Conservation (phyloP, 2,888 invertebrate species). For the Alsophila aescularia region DNA sequence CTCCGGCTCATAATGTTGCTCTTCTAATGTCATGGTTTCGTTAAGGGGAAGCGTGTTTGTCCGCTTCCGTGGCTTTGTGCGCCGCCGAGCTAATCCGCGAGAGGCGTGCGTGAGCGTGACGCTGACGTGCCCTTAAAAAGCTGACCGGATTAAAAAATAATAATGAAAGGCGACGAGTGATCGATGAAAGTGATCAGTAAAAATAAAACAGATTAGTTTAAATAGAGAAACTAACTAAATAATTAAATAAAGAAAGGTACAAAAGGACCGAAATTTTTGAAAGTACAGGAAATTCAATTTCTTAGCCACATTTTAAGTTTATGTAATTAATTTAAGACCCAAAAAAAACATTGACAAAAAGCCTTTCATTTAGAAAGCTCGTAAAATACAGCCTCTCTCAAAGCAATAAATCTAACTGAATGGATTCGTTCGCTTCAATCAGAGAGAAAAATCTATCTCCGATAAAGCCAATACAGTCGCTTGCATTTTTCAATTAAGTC, state of each 20-base stretch:
- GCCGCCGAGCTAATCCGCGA: slow-evolving; percentile 63
- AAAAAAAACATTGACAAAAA: slow-evolving; percentile 37
- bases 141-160: slow-evolving; percentile 59
- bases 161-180: slow-evolving; percentile 55
- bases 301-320: no score
- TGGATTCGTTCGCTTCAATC: slow-evolving; percentile 37
- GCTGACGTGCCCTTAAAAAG: slow-evolving; percentile 61
- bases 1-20: slow-evolving; percentile 48
- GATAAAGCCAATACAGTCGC: slow-evolving; percentile 28
- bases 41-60: slow-evolving; percentile 67
- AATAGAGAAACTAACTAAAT: background rate
- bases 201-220: slow-evolving; percentile 22
- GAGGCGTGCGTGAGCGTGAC: slow-evolving; percentile 67
- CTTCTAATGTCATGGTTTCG: slow-evolving; percentile 54
- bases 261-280: background rate
- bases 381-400: slow-evolving; percentile 11
- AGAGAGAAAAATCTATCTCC: slow-evolving; percentile 41
- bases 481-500: slow-evolving; percentile 52
- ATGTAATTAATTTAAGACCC: slow-evolving; percentile 4
- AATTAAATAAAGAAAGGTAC: background rate
- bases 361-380: slow-evolving; percentile 23
- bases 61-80: slow-evolving; percentile 64
- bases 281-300: background rate
- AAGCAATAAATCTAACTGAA: slow-evolving; percentile 26
- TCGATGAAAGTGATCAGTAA: slow-evolving; percentile 52